Conservation (phyloP, 2,113 vertebrate genomes). For the Mirounga angustirostris region DNA sequence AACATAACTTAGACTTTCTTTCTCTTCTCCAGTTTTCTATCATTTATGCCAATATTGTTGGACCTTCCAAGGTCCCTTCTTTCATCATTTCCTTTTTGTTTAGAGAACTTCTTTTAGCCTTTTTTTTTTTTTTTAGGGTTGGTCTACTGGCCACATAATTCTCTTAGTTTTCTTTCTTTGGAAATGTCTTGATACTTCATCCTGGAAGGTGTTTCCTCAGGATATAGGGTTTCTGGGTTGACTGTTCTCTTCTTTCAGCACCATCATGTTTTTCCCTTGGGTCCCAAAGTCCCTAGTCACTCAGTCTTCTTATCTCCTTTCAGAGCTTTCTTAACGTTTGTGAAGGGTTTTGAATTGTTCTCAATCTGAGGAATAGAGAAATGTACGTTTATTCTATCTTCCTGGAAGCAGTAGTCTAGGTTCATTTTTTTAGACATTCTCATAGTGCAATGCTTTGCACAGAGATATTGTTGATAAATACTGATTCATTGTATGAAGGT, state of each 20-base stretch:
- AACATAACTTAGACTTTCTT: neutral
- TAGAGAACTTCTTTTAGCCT: neutral
- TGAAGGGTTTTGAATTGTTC: neutral
- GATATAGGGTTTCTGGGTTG: neutral
- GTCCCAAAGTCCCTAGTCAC: neutral
- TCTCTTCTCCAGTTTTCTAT: neutral
- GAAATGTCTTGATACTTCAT: neutral
- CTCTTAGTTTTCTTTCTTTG: neutral
- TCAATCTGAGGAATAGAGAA: neutral
- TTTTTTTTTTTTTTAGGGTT: neutral
- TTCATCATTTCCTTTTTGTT: neutral
- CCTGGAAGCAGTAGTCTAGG: neutral
- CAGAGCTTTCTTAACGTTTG: neutral
- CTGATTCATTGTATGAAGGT: neutral
- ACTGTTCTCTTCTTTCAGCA: neutral
- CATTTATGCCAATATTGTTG: neutral
- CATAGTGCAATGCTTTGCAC: neutral
- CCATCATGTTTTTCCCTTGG: neutral
- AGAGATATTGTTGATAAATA: neutral
- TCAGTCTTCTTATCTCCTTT: neutral
- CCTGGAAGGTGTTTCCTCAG: neutral
- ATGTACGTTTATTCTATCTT: neutral
- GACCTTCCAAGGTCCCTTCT: neutral
- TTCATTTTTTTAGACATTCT: neutral
- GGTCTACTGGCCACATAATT: neutral